Evolutionary conservation across 1,140 invertebrate genomes (phyloP), one percentile per base, ranked within the genome.

Genomic region (Ceratina australensis): DNA sequence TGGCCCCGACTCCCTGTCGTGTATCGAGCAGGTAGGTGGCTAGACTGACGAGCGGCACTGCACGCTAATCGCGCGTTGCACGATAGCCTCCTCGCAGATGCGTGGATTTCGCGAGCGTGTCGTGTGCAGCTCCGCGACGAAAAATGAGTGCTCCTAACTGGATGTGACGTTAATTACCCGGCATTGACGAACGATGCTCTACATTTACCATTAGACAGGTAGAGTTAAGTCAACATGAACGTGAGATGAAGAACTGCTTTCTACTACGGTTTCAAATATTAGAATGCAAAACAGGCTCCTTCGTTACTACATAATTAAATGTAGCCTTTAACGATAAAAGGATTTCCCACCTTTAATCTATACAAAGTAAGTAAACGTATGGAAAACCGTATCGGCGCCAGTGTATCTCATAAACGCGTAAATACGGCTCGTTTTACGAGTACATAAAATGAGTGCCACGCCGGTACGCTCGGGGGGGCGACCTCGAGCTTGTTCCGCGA

Each of bases 11-110:
- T 79, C 71, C 84, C 83, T 72, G 80, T 57, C 54, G 82, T 26
- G 79, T 18, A 85, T 81, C 72, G 66, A 85, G 75, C 84, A 85
- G 84, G 80, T 85, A 85, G 76, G 69, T 42, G 64, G 63, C 79
- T 68, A 57, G 68, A 56, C 75, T 57, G 63, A 60, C 75, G 65
- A 78, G 72, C 65, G 59, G 67, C 67, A 61, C 67, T 74, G 56
- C 61, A 78, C 72, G 80, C 67, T 84, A 80, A 77, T 83, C 72
- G 49, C 49, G 59, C 20, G 77, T 75, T 47, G 56, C 64, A 74
- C 71, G 78, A 83, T 42, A 42, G 33, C 33, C 33, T 42, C 5
- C 33, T n/a, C 33, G 10, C 33, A 7, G 33, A 42, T 10, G 33
- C 33, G 10, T 42, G 33, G 33, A 42, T 42, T 42, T 42, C 33